A percentile compares a stretch with the other conserved stretches of the same genome.
These are phyloP conservation scores for Drosophila bocki DNA, from an alignment of 1,140 invertebrate genomes.

Conservation along the genomic window DNA sequence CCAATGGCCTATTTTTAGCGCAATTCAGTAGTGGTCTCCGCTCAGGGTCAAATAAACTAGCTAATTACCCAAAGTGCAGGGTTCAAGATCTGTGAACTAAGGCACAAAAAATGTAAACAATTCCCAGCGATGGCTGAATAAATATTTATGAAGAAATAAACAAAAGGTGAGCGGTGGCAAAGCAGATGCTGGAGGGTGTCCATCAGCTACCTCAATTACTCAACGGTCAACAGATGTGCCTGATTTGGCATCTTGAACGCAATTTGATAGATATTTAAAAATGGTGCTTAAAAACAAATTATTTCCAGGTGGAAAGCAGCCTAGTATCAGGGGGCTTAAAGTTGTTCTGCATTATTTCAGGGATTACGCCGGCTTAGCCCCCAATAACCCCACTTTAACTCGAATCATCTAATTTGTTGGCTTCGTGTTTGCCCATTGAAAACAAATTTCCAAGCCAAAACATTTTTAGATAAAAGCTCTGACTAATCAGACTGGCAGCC, in stretches of 20 bases:
- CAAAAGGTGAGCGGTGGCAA: slow-evolving; percentile 7
- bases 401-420: slow-evolving; percentile 23
- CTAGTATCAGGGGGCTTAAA: not conserved
- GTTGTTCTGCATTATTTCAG: not conserved
- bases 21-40: slow-evolving; percentile 29
- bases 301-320: slow-evolving; percentile 7
- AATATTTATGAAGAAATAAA: slow-evolving; percentile 37
- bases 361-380: slow-evolving; percentile 8
- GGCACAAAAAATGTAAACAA: slow-evolving; percentile 26
- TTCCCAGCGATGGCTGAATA: slow-evolving; percentile 26
- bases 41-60: slow-evolving; percentile 45
- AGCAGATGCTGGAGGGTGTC: slow-evolving; percentile 10
- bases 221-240: slow-evolving; percentile 45
- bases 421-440: slow-evolving; percentile 24
- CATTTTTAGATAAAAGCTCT: slow-evolving; percentile 44
- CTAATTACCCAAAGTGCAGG: slow-evolving; percentile 52
- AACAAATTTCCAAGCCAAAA: slow-evolving; percentile 24
- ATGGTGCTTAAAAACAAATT: slow-evolving; percentile 11
- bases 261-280: slow-evolving; percentile 9
- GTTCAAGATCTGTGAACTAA: slow-evolving; percentile 32
- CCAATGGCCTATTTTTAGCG: slow-evolving; percentile 39
- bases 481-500: slow-evolving; percentile 40
- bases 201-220: slow-evolving; percentile 36
- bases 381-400: not conserved
- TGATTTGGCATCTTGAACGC: slow-evolving; percentile 12